Conservation (phyloP, 2,888 invertebrate species). For the Leptopilina myrica region DNA sequence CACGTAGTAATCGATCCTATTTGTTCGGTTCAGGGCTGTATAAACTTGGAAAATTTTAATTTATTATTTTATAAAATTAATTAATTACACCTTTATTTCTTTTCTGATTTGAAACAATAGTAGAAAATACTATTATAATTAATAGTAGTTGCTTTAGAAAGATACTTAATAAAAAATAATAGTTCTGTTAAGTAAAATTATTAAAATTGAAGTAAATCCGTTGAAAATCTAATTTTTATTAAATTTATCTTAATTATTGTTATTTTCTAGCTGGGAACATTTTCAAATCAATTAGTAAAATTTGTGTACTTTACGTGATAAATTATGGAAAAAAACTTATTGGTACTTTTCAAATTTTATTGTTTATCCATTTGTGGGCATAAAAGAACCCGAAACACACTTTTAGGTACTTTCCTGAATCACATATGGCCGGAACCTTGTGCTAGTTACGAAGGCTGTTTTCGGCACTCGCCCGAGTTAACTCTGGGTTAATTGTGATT, state of each 20-base stretch:
- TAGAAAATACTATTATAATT: no score
- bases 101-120: background rate
- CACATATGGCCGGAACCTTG: conserved; percentile 47
- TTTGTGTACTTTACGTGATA: no score
- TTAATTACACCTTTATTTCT: background rate
- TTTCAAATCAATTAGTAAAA: no score
- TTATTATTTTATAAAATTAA: background rate
- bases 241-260: no score
- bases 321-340: background rate
- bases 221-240: no score
- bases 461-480: no score
- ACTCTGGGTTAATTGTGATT: no score
- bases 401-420: conserved; percentile 11
- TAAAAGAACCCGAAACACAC: background rate
- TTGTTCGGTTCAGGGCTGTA: conserved; percentile 22
- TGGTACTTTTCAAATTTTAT: background rate
- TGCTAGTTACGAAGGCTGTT: background rate
- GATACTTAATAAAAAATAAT: no score
- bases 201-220: no score
- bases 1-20: conserved; percentile 16
- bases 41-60: background rate
- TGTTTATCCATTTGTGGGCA: background rate
- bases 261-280: no score
- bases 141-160: no score
- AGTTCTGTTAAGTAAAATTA: no score